Evolutionary conservation across 2,888 invertebrate genomes (phyloP).

Genomic region (Drosophila tripunctata): DNA sequence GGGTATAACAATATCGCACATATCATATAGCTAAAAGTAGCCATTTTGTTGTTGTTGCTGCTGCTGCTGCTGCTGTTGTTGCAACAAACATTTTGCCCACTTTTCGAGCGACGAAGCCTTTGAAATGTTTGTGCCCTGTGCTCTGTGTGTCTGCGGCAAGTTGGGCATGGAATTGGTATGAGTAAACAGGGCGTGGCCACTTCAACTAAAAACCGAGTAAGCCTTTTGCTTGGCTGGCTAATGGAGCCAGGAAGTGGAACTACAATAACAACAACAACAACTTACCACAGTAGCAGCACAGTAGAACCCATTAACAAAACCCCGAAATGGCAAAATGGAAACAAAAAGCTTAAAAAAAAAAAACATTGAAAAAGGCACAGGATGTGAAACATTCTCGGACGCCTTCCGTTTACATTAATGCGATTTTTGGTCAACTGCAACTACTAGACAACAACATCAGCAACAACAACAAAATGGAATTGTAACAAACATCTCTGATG

Average conservation of each 20-base stretch:
- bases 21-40: constrained; percentile 39
- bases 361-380: constrained; percentile 21
- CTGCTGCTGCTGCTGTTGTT: constrained; percentile 58
- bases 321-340: constrained; percentile 47
- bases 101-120: constrained; percentile 58
- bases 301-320: constrained; percentile 64
- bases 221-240: constrained; percentile 62
- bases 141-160: constrained; percentile 42
- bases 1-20: constrained; percentile 37
- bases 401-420: constrained; percentile 54
- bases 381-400: constrained; percentile 22
- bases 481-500: constrained; percentile 25
- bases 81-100: constrained; percentile 61
- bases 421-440: constrained; percentile 62
- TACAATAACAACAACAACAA: constrained; percentile 34
- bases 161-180: constrained; percentile 2
- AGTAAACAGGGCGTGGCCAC: constrained; percentile 65
- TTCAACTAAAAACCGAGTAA: constrained; percentile 66
- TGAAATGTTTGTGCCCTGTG: constrained; percentile 66
- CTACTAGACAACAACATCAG: constrained; percentile 21
- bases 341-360: constrained; percentile 3
- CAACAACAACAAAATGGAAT: constrained; percentile 2
- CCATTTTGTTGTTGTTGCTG: constrained; percentile 66
- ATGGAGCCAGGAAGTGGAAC: constrained; percentile 66
- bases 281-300: no score